These are phyloP conservation scores for Rhombomys opimus DNA, from an alignment of 2,113 vertebrate genomes.

Conservation along the genomic window DNA sequence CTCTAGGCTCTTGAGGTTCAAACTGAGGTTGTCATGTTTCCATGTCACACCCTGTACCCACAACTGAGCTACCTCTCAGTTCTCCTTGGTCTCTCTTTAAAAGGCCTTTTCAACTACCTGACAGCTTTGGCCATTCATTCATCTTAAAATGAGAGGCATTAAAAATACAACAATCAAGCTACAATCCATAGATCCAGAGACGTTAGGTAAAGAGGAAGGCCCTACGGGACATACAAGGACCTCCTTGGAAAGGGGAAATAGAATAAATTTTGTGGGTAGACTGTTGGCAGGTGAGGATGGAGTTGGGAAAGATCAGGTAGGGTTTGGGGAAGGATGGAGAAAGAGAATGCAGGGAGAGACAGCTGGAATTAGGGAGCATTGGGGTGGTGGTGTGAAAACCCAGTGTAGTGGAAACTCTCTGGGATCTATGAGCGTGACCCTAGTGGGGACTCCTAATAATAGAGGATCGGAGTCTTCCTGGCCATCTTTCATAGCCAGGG, in stretches of 20 bases:
- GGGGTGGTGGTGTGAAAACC: neutral
- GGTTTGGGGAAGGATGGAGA: neutral
- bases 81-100: neutral
- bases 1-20: neutral
- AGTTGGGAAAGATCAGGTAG: neutral
- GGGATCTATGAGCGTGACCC: neutral
- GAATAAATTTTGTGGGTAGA: neutral
- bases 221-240: neutral
- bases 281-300: neutral
- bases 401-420: neutral
- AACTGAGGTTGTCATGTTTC: neutral
- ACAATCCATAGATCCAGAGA: neutral
- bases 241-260: neutral
- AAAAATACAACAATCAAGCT: neutral
- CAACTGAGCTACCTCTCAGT: neutral
- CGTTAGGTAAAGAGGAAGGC: neutral
- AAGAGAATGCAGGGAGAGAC: neutral
- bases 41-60: neutral
- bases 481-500: neutral
- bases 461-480: neutral
- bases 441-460: neutral
- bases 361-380: neutral
- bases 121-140: neutral
- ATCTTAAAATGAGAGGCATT: slow-evolving; percentile 9
- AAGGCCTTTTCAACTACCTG: slow-evolving; percentile 35